Evolutionary conservation across 2,797 vertebrate genomes (phyloP), one percentile per base, ranked within the genome.

Genomic region (Pipistrellus pipistrellus): DNA sequence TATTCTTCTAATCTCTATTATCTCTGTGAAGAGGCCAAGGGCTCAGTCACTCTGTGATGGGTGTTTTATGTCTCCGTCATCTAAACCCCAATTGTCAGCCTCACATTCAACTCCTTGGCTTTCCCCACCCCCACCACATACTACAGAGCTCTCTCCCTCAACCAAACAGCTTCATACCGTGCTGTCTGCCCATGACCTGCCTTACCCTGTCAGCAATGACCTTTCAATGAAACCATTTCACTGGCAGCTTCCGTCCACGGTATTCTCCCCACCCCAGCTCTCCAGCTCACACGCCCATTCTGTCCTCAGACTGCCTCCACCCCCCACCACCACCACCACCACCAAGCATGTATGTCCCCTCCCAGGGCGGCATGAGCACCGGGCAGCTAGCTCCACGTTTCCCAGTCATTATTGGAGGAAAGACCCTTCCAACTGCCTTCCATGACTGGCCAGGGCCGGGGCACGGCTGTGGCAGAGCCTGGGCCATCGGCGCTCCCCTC

Each of bases 1-100:
- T 95, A 88, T 93, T 91, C 89, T 71, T 85, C 88, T 93, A 94
- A 96, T 92, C 93, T 90, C 88, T 38, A 72, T 62, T 75, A 92
- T 85, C 89, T 92, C 68, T 78, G 15, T 62, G 46, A 82, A 84
- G 76, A 93, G 68, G 25, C 87, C 27, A 7, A 6, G 46, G 84
- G 75, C 62, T 92, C 77, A 17, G 75, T 90, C 23, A 4, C n/a
- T 66, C 4, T 48, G n/a, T 57, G 51, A 64, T 83, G 69, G 53
- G n/a, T 59, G 62, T 73, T 93, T 86, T 77, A 38, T 35, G 48
- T 72, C 21, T 68, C 41, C 91, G 1, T 90, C 41, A 95, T 53
- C 20, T 32, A 38, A 17, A 44, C 62, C 44, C 46, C 77, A 77
- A 89, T 77, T 13, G 57, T 46, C 68, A 93, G 72, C 53, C 35